phyloP scores from a whole-genome alignment of 2,888 invertebrate genomes.

The Eurytoma californica region DNA sequence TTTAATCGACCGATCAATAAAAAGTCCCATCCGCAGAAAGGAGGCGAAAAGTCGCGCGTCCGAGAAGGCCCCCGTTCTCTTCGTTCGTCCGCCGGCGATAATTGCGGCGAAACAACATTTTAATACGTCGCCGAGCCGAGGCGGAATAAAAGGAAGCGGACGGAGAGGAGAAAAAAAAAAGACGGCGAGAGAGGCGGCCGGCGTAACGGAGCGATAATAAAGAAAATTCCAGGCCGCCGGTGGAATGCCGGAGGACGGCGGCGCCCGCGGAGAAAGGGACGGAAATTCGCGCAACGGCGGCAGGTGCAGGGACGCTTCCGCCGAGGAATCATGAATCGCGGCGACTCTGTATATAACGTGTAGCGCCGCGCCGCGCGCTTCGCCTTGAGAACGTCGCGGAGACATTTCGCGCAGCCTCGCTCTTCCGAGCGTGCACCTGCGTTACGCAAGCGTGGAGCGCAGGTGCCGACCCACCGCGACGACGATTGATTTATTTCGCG shows the following conservation, averaged over 20 bases:
- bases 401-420: neutral
- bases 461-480: slow-evolving; percentile 46
- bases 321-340: slow-evolving; percentile 47
- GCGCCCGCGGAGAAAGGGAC: neutral
- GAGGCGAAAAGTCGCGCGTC: too few species aligned
- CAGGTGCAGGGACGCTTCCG: slow-evolving; percentile 19
- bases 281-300: neutral
- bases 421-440: slow-evolving; percentile 54
- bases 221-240: slow-evolving; percentile 35
- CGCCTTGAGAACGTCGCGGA: neutral
- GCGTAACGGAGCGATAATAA: slow-evolving; percentile 14
- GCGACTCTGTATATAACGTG: too few species aligned
- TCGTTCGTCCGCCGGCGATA: neutral
- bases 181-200: neutral
- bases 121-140: slow-evolving; percentile 4
- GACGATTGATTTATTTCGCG: slow-evolving; percentile 68
- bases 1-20: too few species aligned
- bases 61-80: too few species aligned
- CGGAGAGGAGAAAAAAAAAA: neutral
- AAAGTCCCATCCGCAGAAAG: too few species aligned
- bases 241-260: slow-evolving; percentile 3
- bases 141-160: neutral
- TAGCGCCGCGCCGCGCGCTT: too few species aligned
- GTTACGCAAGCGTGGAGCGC: slow-evolving; percentile 64
- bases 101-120: slow-evolving; percentile 10